A percentile compares a stretch with the other conserved stretches of the same genome.
Evolutionary conservation across 2,113 vertebrate genomes (phyloP).

Genomic region (Tringa solitaria): DNA sequence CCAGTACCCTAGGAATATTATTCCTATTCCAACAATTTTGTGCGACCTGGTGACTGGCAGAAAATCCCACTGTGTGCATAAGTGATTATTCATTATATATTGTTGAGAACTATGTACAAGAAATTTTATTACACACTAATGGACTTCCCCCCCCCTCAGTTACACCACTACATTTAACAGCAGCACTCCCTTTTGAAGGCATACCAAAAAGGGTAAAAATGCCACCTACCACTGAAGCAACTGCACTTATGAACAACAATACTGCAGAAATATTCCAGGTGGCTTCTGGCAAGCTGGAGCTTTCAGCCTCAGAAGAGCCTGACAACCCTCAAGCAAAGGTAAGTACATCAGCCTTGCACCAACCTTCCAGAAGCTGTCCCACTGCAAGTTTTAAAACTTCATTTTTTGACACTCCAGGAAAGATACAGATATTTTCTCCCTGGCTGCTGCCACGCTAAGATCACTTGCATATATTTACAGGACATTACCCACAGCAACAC

Average conservation of each 20-base stretch:
- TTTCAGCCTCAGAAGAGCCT: neutral
- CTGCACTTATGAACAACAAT: neutral
- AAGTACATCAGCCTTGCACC: neutral
- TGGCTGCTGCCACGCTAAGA: neutral
- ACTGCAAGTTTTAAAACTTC: neutral
- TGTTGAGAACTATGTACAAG: neutral
- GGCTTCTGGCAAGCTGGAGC: neutral
- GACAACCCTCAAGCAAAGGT: neutral
- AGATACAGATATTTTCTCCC: neutral
- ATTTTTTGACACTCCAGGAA: neutral
- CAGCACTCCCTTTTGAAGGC: neutral
- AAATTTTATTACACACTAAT: neutral
- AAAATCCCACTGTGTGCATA: neutral
- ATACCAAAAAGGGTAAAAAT: neutral
- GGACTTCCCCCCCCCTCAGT: neutral
- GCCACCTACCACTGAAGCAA: neutral
- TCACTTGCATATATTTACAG: neutral
- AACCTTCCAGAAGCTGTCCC: neutral
- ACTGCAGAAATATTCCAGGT: neutral
- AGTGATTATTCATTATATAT: accelerated
- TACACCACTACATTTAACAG: neutral
- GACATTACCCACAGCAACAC: neutral
- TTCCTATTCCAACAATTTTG: neutral
- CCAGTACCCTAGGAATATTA: neutral
- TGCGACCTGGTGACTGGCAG: neutral